Conservation (phyloP, 2,797 vertebrate genomes). For the Pteropus rufus region DNA sequence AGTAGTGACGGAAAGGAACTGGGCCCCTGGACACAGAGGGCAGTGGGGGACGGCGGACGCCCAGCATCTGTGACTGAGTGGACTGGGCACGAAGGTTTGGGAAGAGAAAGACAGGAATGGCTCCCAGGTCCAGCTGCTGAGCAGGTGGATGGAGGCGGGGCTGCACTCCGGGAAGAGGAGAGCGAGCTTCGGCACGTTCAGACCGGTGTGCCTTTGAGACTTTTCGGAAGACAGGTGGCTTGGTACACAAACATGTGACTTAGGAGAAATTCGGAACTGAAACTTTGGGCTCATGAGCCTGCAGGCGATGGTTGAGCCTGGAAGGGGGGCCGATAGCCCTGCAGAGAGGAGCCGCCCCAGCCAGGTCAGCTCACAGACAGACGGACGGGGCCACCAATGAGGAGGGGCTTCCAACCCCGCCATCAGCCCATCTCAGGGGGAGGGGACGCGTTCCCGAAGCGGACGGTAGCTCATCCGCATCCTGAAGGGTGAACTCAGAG, state of each 20-base stretch:
- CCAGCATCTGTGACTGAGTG: rapidly evolving
- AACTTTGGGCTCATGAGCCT: background rate
- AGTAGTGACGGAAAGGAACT: rapidly evolving
- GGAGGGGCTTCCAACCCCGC: rapidly evolving
- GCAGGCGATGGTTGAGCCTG: background rate
- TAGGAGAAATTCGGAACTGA: background rate
- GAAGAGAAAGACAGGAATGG: background rate
- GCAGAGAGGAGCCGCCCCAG: too few relatives aligned
- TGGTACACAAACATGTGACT: background rate
- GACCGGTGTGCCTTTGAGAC: background rate
- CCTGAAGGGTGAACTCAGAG: background rate
- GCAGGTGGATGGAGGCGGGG: rapidly evolving
- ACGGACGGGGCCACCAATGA: background rate
- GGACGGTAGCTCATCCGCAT: background rate
- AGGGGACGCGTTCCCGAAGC: background rate
- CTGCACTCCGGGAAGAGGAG: background rate
- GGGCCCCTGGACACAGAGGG: rapidly evolving
- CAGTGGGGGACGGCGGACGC: background rate
- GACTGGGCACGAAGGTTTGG: background rate
- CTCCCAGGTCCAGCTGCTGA: too few relatives aligned
- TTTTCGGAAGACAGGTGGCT: background rate
- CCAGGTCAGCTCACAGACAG: background rate
- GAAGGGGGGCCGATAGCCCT: background rate
- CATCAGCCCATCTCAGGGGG: rapidly evolving
- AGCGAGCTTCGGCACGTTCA: background rate